These are phyloP conservation scores for Tetraodon nigroviridis DNA, from an alignment of 2,113 vertebrate species.

Conservation along the genomic window DNA sequence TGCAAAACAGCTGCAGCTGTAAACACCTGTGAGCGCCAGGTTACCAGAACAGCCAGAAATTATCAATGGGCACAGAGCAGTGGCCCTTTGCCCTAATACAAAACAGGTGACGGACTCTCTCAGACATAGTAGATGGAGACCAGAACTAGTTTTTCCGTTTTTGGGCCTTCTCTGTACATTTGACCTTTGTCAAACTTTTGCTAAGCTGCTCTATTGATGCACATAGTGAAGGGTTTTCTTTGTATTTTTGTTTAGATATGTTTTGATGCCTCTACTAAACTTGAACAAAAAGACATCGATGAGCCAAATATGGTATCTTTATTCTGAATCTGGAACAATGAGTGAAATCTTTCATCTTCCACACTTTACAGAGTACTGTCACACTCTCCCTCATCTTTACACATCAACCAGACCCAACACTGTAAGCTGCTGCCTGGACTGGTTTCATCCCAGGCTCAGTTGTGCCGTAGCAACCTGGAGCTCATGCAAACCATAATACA, in stretches of 20 bases:
- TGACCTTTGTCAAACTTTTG: constrained; percentile 25
- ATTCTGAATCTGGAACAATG: constrained; percentile 32
- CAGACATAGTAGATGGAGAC: constrained; percentile 24
- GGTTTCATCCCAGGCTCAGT: constrained; percentile 91
- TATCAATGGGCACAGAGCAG: constrained; percentile 58
- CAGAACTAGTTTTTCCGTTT: constrained; percentile 21
- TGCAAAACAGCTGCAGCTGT: constrained; percentile 69
- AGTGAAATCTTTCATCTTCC: constrained; percentile 5
- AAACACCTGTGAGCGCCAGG: constrained; percentile 73
- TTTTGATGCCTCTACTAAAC: constrained; percentile 10
- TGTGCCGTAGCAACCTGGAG: constrained; percentile 96
- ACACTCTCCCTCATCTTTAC: constrained; percentile 77
- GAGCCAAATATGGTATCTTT: constrained; percentile 44
- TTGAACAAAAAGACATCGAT: constrained; percentile 31
- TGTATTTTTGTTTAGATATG: constrained; percentile 6
- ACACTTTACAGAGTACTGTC: constrained; percentile 79
- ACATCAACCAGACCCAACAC: constrained; percentile 93
- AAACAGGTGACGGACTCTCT: constrained; percentile 67
- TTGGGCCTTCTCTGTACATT: constrained; percentile 34
- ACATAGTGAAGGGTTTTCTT: background rate
- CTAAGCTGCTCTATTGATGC: too few species aligned
- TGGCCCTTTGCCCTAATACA: constrained; percentile 63
- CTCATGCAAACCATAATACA: constrained; percentile 94
- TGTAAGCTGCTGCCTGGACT: constrained; percentile 92
- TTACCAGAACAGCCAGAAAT: constrained; percentile 52